phyloP scores from a whole-genome alignment of 2,113 vertebrate genomes.

The Platichthys flesus region DNA sequence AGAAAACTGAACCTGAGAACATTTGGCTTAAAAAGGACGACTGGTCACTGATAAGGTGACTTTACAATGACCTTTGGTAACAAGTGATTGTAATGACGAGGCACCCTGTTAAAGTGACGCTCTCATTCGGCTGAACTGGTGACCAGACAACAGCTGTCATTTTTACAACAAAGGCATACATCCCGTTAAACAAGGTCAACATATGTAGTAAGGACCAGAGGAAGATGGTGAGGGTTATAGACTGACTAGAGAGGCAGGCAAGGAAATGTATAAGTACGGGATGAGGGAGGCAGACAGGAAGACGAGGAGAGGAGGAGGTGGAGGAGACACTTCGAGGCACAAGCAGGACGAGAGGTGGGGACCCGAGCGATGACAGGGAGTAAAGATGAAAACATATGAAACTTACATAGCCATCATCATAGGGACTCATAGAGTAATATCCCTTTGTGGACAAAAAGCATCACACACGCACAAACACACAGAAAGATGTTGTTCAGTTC shows the following conservation, averaged over 20 bases:
- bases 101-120: slow-evolving; percentile 2
- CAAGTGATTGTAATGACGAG: slow-evolving; percentile 1
- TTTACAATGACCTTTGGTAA: slow-evolving; percentile 32
- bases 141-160: slow-evolving; percentile 38
- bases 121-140: slow-evolving; percentile 24
- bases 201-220: slow-evolving; percentile 23
- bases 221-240: slow-evolving; percentile 20
- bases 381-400: slow-evolving; percentile 80
- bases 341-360: not conserved
- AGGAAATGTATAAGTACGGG: slow-evolving; percentile 20
- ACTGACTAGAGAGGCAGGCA: slow-evolving; percentile 20
- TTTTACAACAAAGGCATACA: slow-evolving; percentile 23
- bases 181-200: slow-evolving; percentile 41
- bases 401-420: slow-evolving; percentile 97
- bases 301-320: slow-evolving; percentile 19
- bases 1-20: slow-evolving; percentile 19
- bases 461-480: slow-evolving; percentile 78
- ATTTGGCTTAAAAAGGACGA: slow-evolving; percentile 15
- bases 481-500: slow-evolving; percentile 64
- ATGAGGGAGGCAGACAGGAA: slow-evolving; percentile 41
- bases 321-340: too few species aligned
- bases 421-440: slow-evolving; percentile 93
- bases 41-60: too few species aligned
- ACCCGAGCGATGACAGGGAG: slow-evolving; percentile 27
- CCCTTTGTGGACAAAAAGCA: slow-evolving; percentile 86